These are phyloP conservation scores for Amblyornis subalaris DNA, from an alignment of 2,113 vertebrate genomes.

Conservation along the genomic window DNA sequence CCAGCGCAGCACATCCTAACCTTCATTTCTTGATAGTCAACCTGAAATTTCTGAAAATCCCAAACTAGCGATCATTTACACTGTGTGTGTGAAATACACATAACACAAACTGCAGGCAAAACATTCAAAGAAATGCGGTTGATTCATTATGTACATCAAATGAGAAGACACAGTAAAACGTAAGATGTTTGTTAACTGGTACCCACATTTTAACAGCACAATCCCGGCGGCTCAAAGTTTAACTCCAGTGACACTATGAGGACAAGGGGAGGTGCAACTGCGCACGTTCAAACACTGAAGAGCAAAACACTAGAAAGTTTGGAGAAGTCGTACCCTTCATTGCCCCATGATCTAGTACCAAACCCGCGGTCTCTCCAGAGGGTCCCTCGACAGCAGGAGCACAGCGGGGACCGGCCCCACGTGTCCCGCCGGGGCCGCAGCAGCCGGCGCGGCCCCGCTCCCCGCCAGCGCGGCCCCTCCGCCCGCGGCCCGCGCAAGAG, in stretches of 20 bases:
- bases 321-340: fast-evolving
- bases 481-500: not conserved
- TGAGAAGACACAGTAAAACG: not conserved
- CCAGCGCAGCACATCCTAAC: not conserved
- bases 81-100: not conserved
- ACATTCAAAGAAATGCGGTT: not conserved
- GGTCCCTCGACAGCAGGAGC: not conserved
- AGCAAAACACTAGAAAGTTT: not conserved
- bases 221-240: fast-evolving
- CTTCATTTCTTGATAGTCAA: not conserved
- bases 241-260: not conserved
- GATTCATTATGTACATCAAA: not conserved
- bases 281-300: not conserved
- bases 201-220: no score
- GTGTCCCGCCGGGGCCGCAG: not conserved
- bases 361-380: no score
- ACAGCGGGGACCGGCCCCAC: fast-evolving
- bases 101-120: not conserved
- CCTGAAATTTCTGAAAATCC: not conserved
- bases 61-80: not conserved
- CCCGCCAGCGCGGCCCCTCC: not conserved
- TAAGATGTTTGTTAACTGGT: no score
- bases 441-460: not conserved
- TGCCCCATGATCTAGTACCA: fast-evolving
- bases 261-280: no score